phyloP scores from a whole-genome alignment of 2,797 vertebrate species.

The Pseudocheirus occidentalis region DNA sequence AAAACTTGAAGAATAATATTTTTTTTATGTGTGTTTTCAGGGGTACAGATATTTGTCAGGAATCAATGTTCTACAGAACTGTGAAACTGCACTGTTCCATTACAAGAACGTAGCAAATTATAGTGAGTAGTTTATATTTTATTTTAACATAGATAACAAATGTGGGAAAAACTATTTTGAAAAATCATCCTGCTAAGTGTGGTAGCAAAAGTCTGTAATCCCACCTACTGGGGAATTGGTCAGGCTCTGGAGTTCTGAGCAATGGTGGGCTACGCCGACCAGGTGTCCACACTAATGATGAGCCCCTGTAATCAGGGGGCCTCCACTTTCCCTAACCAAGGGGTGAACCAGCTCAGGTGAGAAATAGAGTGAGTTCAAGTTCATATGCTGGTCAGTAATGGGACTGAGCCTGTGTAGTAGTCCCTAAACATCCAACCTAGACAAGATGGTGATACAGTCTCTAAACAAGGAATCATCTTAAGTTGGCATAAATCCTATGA shows the following conservation, averaged over 20 bases:
- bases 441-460: neutral
- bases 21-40: constrained; percentile 70
- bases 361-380: neutral
- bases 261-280: neutral
- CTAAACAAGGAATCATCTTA: constrained; percentile 7
- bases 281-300: neutral
- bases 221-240: neutral
- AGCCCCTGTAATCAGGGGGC: neutral
- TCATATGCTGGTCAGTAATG: neutral
- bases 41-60: constrained; percentile 81
- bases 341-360: neutral
- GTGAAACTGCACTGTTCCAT: constrained; percentile 80
- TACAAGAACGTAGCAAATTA: constrained; percentile 82
- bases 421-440: neutral
- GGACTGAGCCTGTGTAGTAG: neutral
- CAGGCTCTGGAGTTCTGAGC: neutral
- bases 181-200: neutral
- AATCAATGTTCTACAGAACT: constrained; percentile 81
- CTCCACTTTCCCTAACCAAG: neutral
- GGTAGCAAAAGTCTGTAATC: neutral
- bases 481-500: neutral
- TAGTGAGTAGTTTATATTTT: constrained; percentile 71
- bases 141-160: constrained; percentile 49
- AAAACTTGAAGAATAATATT: constrained; percentile 56
- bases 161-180: constrained; percentile 19